Base-by-base conservation (phyloP, 2,797 vertebrate genomes). In the Gymnoscopelus braueri region DNA sequence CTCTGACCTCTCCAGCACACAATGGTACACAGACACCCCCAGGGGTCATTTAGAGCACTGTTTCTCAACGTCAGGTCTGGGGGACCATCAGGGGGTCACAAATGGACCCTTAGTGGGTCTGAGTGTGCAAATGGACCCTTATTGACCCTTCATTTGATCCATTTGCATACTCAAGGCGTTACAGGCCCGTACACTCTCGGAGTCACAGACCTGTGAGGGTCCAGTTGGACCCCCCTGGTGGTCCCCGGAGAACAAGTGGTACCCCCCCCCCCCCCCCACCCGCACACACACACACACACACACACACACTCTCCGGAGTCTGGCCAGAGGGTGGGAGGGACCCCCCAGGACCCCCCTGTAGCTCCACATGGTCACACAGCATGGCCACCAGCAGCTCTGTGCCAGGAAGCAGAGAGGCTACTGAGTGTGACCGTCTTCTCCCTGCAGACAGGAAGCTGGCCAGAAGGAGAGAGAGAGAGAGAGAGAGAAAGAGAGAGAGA, bases 1-100 rank as follows among this genome's bases (percentile, higher is more conserved):
- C 64, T 29, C 54, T 87, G 49, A 81, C 72, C 70, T 63, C 77
- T 74, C 78, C 69, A 60, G 70, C 54, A 48, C 62, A 71, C 26
- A 60, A 65, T 49, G 65, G 71, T 70, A 69, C 71, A 80, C 54
- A 69, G 54, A 58, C 64, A 66, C 32, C 26, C 26, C 19, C 26
- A 3, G 26, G 26, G 26, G 26, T 29, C 26, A 29, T 29, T 29
- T 29, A 29, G 26, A 29, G 26, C 26, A 29, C 26, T 29, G 26
- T 29, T 4, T 29, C 26, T 29, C 26, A 29, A 29, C 2, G 26
- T 29, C 26, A 29, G 26, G 26, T 29, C 26, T 29, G 26, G 26
- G 26, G 26, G 26, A 29, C 26, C 26, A 29, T 4, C 26, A 29
- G 2, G 3, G 26, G 26, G 26, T 29, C 26, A 29, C 26, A 29